phyloP scores from a whole-genome alignment of 2,797 vertebrate species.

The Emys orbicularis region DNA sequence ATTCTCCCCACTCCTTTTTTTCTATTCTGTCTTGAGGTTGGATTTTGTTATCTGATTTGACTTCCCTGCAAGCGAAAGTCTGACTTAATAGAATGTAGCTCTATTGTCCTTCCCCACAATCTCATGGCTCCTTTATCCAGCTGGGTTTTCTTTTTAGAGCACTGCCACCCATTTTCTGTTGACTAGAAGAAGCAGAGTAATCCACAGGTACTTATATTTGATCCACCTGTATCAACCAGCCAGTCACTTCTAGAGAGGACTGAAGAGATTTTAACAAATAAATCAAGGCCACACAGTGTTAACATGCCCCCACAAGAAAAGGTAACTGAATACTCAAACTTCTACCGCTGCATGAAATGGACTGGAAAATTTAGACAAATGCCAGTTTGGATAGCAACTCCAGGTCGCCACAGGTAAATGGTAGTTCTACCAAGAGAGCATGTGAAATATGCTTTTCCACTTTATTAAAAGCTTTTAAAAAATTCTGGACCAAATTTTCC shows the following conservation, averaged over 20 bases:
- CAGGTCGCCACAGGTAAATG: neutral
- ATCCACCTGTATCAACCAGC: neutral
- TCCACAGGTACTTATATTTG: neutral
- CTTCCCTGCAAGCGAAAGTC: neutral
- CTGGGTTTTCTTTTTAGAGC: neutral
- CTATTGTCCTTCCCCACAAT: fast-evolving
- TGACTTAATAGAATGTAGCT: neutral
- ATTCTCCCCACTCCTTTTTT: neutral
- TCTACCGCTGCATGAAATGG: neutral
- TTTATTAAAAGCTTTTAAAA: neutral
- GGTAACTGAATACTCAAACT: neutral
- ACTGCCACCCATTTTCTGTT: neutral
- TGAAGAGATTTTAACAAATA: neutral
- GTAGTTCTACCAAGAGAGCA: neutral
- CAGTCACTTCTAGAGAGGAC: neutral
- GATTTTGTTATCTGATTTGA: neutral
- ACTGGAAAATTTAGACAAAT: neutral
- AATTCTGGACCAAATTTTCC: neutral
- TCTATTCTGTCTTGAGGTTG: neutral
- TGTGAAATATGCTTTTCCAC: neutral
- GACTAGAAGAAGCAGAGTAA: neutral
- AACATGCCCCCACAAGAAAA: neutral
- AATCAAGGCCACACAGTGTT: neutral
- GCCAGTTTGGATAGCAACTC: neutral
- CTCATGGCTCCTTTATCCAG: neutral